These are phyloP conservation scores for Macroglossus sobrinus DNA, from an alignment of 2,113 vertebrate species.

Conservation along the genomic window DNA sequence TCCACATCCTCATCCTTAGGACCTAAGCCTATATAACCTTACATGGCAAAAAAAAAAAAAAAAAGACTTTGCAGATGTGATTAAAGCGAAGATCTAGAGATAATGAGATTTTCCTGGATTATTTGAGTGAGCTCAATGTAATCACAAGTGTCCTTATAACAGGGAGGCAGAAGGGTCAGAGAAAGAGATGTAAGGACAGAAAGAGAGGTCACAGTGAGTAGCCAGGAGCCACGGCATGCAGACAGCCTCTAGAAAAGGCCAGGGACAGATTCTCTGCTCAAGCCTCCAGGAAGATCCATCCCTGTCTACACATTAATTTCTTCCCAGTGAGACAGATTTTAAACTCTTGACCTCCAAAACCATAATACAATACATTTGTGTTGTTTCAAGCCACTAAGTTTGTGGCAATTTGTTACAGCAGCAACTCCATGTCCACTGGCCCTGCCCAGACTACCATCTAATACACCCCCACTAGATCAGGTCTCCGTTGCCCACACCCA, in stretches of 20 bases:
- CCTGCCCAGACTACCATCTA: too few relatives aligned
- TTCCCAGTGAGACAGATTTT: neutral
- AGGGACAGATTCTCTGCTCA: neutral
- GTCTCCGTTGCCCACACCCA: neutral
- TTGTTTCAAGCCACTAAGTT: neutral
- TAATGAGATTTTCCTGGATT: neutral
- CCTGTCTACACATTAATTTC: neutral
- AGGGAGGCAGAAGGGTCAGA: neutral
- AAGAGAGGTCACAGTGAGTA: neutral
- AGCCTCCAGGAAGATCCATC: neutral
- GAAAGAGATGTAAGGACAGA: neutral
- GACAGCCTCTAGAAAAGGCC: neutral
- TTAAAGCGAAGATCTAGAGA: neutral
- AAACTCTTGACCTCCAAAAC: neutral
- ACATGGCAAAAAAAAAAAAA: neutral
- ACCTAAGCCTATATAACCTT: neutral
- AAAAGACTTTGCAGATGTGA: neutral
- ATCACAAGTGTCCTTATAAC: neutral
- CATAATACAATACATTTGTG: neutral
- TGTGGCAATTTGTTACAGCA: neutral
- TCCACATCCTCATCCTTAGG: neutral
- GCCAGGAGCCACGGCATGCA: neutral
- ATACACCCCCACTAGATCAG: neutral
- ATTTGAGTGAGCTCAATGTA: neutral
- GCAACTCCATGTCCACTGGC: neutral